A percentile compares a stretch with the other conserved stretches of the same genome.
Evolutionary conservation across 2,888 invertebrate species (phyloP).

Genomic region (Diadegma fenestrale): DNA sequence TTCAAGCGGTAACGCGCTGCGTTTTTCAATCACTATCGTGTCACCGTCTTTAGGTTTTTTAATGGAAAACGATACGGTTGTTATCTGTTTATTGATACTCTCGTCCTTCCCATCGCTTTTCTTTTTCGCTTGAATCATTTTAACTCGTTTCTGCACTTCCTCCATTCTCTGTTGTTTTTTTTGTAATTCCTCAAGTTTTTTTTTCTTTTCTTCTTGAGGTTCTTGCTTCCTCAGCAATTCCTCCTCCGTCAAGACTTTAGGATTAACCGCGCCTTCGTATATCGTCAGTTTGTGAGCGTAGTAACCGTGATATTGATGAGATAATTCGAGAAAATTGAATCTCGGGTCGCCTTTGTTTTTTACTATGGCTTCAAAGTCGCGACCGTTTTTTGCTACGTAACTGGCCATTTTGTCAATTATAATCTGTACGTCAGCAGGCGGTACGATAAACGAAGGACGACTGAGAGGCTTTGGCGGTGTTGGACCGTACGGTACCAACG

Average conservation of each 20-base stretch:
- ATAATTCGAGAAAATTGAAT: constrained; percentile 93
- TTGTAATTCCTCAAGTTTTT: constrained; percentile 81
- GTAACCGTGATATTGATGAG: constrained; percentile 92
- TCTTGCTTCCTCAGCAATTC: constrained; percentile 82
- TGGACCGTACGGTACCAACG: constrained; percentile 82
- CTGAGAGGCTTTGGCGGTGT: constrained; percentile 82
- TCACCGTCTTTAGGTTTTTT: constrained; percentile 92
- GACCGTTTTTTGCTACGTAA: constrained; percentile 98
- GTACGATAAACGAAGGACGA: constrained; percentile 86
- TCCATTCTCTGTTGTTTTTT: constrained; percentile 84
- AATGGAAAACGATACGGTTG: constrained; percentile 93
- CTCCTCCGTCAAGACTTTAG: constrained; percentile 82
- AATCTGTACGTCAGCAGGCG: constrained; percentile 93
- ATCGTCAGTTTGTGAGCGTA: constrained; percentile 90
- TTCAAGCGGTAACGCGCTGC: constrained; percentile 91
- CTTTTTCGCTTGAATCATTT: constrained; percentile 83
- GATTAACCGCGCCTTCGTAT: constrained; percentile 82
- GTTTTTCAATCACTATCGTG: constrained; percentile 87
- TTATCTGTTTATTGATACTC: constrained; percentile 76
- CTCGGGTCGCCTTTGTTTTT: constrained; percentile 93
- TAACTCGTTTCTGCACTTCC: constrained; percentile 82
- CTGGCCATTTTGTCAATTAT: constrained; percentile 98
- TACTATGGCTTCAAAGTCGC: constrained; percentile 95
- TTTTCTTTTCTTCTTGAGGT: constrained; percentile 82
- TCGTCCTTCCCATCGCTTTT: constrained; percentile 79